Conservation (phyloP, 2,113 vertebrate species). For the Leucoraja erinaceus region DNA sequence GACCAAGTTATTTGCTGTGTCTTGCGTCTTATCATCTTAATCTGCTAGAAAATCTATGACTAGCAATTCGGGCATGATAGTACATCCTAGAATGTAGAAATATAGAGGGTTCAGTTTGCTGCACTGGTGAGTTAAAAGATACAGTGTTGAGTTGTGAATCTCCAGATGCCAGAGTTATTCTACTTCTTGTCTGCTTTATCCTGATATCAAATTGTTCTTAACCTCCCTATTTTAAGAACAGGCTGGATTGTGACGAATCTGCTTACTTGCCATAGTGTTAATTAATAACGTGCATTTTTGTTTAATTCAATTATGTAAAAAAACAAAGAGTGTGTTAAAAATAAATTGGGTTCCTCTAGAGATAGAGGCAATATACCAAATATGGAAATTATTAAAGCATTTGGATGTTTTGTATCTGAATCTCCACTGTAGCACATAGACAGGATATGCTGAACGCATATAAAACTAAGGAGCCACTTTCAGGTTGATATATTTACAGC, state of each 20-base stretch:
- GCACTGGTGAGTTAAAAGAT: not conserved
- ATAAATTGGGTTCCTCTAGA: too few species aligned
- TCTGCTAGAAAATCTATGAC: not conserved
- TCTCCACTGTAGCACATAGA: too few species aligned
- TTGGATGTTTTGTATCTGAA: too few species aligned
- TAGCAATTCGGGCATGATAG: not conserved
- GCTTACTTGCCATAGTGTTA: not conserved
- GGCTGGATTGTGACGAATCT: not conserved
- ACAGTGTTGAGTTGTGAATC: not conserved
- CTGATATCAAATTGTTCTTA: not conserved
- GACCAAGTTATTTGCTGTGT: not conserved
- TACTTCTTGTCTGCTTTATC: not conserved
- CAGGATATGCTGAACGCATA: too few species aligned
- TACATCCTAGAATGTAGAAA: not conserved
- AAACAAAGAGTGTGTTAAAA: too few species aligned
- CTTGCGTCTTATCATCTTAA: not conserved
- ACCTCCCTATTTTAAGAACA: not conserved
- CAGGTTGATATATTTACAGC: too few species aligned
- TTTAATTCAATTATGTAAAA: too few species aligned
- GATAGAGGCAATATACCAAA: too few species aligned
- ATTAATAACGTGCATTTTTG: not conserved
- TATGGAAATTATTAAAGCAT: too few species aligned
- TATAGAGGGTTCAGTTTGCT: not conserved
- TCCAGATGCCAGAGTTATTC: not conserved
- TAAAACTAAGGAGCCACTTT: too few species aligned